Base-by-base conservation (phyloP, 2,797 vertebrate genomes). In the Rhinichthys osculus region DNA sequence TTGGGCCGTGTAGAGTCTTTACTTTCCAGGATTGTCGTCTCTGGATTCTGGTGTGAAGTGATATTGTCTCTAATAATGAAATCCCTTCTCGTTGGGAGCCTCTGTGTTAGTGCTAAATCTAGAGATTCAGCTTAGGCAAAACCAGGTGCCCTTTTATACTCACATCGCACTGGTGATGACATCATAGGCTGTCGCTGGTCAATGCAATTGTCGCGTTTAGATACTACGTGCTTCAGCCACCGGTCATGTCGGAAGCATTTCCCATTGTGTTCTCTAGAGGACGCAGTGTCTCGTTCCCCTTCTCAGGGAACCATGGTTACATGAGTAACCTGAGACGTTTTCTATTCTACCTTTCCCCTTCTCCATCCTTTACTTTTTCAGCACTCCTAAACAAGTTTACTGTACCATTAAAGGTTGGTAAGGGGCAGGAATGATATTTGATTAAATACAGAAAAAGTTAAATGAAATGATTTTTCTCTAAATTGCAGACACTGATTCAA, bases 301-400 rank as follows among this genome's bases (percentile, higher is more conserved):
- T 30, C n/a, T 14, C 59, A 64, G 13, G 11, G 59, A 64, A 64
- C 59, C n/a, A 30, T 64, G n/a, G 11, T 64, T 64, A 64, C 5
- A 64, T 62, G 59, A 13, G 59, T 62, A 62, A 27, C 11, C 59
- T 62, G 59, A 27, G 11, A 6, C 8, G 86, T 90, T 83, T 92
- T 91, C 93, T 95, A 94, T 93, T 93, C 92, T 95, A 94, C 90
- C 90, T 90, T 90, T 78, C 27, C 42, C 52, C 64, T 40, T 78
- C 70, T 83, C 50, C 35, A 54, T 57, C 81, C 78, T 84, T 81
- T 62, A 47, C 33, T 91, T 91, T 94, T 95, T 92, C 94, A 95
- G 94, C 94, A 94, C 94, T 95, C 94, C 93, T 91, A 93, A 92
- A 66, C 33, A 33, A 92, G 92, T 91, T 94, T 92, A 93, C 87